Percentiles rank a stretch among this genome's conserved stretches.
Conservation (phyloP, 2,797 vertebrate genomes). For the Characodon lateralis region DNA sequence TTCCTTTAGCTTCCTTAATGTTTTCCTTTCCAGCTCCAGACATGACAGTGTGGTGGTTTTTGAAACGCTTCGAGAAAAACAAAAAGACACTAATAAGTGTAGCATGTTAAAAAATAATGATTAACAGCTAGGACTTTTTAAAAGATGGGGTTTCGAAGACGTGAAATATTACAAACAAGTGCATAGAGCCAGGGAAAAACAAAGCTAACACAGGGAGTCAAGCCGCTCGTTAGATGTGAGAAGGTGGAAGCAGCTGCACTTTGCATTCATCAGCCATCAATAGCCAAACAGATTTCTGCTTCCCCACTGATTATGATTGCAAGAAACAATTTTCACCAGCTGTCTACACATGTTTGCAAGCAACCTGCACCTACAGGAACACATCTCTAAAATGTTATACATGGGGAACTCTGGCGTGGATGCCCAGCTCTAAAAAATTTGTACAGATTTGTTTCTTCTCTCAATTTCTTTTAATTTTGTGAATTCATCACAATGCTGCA, state of each 20-base stretch:
- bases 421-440: conserved; percentile 14
- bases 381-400: conserved; percentile 11
- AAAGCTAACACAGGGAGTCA: conserved; percentile 8
- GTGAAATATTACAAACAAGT: conserved; percentile 15
- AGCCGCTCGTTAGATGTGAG: conserved; percentile 32
- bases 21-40: conserved; percentile 4
- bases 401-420: conserved; percentile 10
- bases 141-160: background rate
- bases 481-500: background rate
- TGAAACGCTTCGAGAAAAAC: background rate
- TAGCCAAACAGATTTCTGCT: conserved; percentile 36
- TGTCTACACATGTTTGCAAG: conserved; percentile 37
- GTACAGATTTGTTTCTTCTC: conserved; percentile 12
- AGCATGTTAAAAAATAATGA: background rate
- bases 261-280: conserved; percentile 44
- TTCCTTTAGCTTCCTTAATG: background rate
- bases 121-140: background rate
- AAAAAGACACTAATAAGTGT: background rate
- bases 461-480: conserved; percentile 12
- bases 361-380: conserved; percentile 8
- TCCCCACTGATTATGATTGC: conserved; percentile 46
- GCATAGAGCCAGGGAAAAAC: background rate
- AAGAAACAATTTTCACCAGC: conserved; percentile 29
- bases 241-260: conserved; percentile 40
- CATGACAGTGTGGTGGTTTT: background rate